A percentile compares a stretch with the other conserved stretches of the same genome.
Conservation (phyloP, 2,797 vertebrate species). For the Phalanger gymnotis region DNA sequence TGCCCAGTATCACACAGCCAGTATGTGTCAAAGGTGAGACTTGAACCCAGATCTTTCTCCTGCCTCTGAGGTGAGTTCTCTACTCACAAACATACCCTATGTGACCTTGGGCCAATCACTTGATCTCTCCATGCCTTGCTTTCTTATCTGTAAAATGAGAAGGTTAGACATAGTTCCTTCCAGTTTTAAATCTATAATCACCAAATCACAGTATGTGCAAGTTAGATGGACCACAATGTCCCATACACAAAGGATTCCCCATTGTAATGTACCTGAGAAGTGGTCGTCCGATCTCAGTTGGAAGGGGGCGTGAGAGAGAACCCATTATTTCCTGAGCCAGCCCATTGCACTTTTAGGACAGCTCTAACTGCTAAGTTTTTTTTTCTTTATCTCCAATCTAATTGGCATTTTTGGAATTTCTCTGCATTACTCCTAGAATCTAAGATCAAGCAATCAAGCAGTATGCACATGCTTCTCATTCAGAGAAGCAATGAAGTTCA, state of each 20-base stretch:
- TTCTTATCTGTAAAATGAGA: neutral
- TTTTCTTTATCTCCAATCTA: neutral
- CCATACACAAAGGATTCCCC: neutral
- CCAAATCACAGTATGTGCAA: neutral
- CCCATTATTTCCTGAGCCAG: neutral
- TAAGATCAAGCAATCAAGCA: neutral
- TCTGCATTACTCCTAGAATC: neutral
- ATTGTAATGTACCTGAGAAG: neutral
- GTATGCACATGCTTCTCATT: slow-evolving; percentile 33
- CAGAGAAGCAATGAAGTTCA: neutral
- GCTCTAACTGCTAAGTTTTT: neutral
- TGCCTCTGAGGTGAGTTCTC: neutral
- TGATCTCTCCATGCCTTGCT: neutral
- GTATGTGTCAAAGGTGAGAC: neutral
- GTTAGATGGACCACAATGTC: neutral
- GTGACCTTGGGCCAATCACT: neutral
- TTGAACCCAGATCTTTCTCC: neutral
- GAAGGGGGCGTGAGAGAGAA: neutral
- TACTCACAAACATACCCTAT: neutral
- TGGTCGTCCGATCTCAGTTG: neutral
- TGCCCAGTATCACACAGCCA: neutral
- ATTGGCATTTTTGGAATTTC: neutral
- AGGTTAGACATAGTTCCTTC: neutral
- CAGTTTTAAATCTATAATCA: neutral
- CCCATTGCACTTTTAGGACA: neutral